Evolutionary conservation across 2,797 vertebrate species (phyloP).

Genomic region (Threskiornis aethiopicus): DNA sequence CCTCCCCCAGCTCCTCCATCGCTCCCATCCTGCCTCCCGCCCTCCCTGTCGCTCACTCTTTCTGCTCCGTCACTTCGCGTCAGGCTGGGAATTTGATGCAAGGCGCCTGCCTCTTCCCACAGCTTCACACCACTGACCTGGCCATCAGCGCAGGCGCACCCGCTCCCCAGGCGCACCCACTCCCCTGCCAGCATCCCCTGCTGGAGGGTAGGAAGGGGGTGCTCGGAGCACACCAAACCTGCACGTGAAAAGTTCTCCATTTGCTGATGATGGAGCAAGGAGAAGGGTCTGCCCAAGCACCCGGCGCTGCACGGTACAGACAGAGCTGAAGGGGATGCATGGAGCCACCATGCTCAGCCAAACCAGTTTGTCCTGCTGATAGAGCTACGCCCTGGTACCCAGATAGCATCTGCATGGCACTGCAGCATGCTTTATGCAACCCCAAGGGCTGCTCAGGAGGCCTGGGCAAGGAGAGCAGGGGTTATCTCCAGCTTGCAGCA

Average conservation of each 20-base stretch:
- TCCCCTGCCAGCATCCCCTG: not conserved
- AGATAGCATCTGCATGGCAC: rapidly evolving
- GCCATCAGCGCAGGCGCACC: rapidly evolving
- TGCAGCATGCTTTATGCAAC: not conserved
- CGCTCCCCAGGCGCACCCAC: rapidly evolving
- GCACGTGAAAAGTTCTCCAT: not conserved
- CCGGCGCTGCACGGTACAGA: not conserved
- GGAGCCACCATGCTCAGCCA: rapidly evolving
- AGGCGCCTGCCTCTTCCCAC: not conserved
- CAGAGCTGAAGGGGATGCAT: not conserved
- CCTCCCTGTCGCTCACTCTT: slow-evolving; percentile 1
- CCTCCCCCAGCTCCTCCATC: not conserved
- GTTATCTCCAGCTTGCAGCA: not conserved
- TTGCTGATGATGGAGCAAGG: not conserved
- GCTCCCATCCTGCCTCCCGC: not conserved
- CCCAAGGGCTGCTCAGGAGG: not conserved
- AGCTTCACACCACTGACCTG: not conserved
- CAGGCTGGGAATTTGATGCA: slow-evolving; percentile 6
- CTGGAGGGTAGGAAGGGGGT: not conserved
- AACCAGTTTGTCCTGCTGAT: not conserved
- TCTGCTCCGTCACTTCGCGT: not conserved
- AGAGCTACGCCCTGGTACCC: not conserved
- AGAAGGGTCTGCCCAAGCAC: not conserved
- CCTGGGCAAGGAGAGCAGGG: not conserved
- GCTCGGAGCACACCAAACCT: not conserved